A percentile compares a stretch with the other conserved stretches of the same genome.
These are phyloP conservation scores for Caenorhabditis sinica DNA, from an alignment of 2,888 invertebrate species.

Conservation along the genomic window DNA sequence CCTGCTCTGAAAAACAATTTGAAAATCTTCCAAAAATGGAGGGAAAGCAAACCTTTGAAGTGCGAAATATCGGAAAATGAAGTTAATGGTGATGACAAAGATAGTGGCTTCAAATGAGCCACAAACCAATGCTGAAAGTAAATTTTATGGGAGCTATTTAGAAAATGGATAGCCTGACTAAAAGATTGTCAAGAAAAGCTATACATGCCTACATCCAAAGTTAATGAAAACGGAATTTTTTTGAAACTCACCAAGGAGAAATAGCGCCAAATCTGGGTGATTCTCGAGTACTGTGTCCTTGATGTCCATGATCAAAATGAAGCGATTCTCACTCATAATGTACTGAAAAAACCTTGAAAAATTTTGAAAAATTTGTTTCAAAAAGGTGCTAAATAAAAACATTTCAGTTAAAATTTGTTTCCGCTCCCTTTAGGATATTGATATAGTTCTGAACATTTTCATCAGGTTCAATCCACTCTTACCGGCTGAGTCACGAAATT, in stretches of 20 bases:
- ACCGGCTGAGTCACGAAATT: not conserved
- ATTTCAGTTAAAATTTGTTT: too few relatives aligned
- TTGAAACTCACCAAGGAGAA: not conserved
- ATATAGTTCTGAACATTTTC: too few relatives aligned
- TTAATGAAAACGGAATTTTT: too few relatives aligned
- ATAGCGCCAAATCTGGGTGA: not conserved
- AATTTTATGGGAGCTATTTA: not conserved
- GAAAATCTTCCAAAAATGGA: not conserved
- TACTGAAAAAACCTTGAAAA: not conserved
- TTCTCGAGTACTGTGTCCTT: not conserved
- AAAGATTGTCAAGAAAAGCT: too few relatives aligned
- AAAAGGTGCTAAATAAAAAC: too few relatives aligned
- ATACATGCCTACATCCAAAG: too few relatives aligned
- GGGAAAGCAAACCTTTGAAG: constrained; percentile 11
- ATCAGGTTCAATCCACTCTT: not conserved
- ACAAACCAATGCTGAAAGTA: constrained; percentile 1
- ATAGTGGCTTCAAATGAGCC: constrained; percentile 24
- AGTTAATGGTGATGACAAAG: constrained; percentile 27
- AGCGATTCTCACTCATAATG: not conserved
- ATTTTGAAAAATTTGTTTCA: not conserved
- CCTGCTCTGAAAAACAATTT: constrained; percentile 7
- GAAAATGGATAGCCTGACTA: not conserved
- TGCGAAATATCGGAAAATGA: constrained; percentile 47
- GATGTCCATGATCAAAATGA: not conserved
- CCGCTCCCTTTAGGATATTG: too few relatives aligned